Evolutionary conservation across 1,140 invertebrate species (phyloP).

Genomic region (Sycobia sp.): DNA sequence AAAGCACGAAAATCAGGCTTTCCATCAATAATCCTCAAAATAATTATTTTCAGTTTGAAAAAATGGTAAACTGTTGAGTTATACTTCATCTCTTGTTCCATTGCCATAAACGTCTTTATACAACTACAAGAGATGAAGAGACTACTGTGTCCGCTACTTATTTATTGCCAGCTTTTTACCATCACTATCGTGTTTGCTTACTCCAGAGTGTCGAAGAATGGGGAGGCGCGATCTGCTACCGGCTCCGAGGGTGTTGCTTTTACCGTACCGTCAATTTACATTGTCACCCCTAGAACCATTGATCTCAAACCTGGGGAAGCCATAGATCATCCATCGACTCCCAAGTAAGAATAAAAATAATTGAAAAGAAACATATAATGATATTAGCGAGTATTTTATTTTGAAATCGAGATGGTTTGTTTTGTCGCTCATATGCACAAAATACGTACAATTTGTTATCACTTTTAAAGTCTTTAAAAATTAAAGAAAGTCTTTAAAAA

Average conservation of each 20-base stretch:
- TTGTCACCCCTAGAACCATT: background rate
- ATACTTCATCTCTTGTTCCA: too few relatives aligned
- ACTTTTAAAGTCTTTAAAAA: too few relatives aligned
- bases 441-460: too few relatives aligned
- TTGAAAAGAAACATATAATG: too few relatives aligned
- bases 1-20: too few relatives aligned
- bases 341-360: slow-evolving; percentile 36
- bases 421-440: too few relatives aligned
- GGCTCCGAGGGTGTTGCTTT: slow-evolving; percentile 41
- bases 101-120: too few relatives aligned
- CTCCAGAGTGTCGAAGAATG: slow-evolving; percentile 11
- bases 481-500: too few relatives aligned
- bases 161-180: background rate
- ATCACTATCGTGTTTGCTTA: background rate
- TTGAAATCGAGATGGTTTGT: slow-evolving; percentile 2
- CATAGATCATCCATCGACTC: slow-evolving; percentile 41
- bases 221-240: slow-evolving; percentile 23
- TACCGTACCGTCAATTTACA: slow-evolving; percentile 48
- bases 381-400: slow-evolving; percentile 10
- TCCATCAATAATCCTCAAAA: too few relatives aligned
- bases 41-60: too few relatives aligned
- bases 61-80: too few relatives aligned
- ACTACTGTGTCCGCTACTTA: background rate
- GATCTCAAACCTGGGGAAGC: slow-evolving; percentile 49
- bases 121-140: background rate